Evolutionary conservation across 2,888 invertebrate species (phyloP).

Genomic region (Stictocephala bisonia): DNA sequence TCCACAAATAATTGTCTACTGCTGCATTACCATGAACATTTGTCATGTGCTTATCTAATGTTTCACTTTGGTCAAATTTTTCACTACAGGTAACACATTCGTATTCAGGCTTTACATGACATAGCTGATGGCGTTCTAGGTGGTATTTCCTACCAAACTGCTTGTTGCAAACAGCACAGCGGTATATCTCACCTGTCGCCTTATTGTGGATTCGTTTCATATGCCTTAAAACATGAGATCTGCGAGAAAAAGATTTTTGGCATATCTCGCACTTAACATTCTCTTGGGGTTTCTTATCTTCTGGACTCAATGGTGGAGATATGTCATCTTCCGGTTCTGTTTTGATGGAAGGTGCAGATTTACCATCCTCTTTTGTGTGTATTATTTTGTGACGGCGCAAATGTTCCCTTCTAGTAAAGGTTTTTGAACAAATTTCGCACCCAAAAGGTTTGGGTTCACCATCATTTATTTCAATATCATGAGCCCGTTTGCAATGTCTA

Average conservation of each 20-base stretch:
- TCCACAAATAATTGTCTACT: slow-evolving; percentile 57
- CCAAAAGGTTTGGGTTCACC: slow-evolving; percentile 57
- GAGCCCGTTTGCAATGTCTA: slow-evolving; percentile 58
- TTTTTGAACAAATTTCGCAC: slow-evolving; percentile 57
- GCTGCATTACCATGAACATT: slow-evolving; percentile 57
- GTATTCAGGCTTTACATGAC: slow-evolving; percentile 51
- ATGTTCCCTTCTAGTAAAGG: slow-evolving; percentile 59
- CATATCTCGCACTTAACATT: slow-evolving; percentile 55
- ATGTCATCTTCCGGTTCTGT: slow-evolving; percentile 28
- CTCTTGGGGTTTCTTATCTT: slow-evolving; percentile 19
- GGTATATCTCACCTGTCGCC: slow-evolving; percentile 46
- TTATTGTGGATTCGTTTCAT: slow-evolving; percentile 51
- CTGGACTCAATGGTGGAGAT: slow-evolving; percentile 33
- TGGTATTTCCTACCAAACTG: slow-evolving; percentile 58
- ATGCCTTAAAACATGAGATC: slow-evolving; percentile 58
- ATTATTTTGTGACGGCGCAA: slow-evolving; percentile 56
- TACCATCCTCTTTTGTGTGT: slow-evolving; percentile 50
- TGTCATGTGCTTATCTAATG: slow-evolving; percentile 58
- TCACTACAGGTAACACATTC: slow-evolving; percentile 60
- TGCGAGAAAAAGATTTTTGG: slow-evolving; percentile 56
- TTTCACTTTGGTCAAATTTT: slow-evolving; percentile 57
- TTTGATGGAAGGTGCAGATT: slow-evolving; percentile 24
- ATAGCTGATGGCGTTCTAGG: slow-evolving; percentile 57
- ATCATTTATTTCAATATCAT: slow-evolving; percentile 54
- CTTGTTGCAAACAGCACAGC: slow-evolving; percentile 57